Base-by-base conservation (phyloP, 2,797 vertebrate species). In the Enteromius paludinosus region DNA sequence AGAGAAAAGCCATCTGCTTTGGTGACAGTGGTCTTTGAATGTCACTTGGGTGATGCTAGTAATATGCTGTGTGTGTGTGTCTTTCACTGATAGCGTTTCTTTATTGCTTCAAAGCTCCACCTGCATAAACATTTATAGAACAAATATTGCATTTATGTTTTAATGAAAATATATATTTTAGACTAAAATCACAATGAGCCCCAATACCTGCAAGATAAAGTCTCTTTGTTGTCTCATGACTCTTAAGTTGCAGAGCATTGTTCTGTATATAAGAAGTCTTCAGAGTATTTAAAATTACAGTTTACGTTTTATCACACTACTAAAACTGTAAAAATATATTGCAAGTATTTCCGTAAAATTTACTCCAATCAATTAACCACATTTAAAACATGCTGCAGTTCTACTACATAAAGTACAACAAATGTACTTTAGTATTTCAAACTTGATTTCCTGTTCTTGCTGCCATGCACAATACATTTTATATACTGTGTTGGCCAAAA, bases 1-100 rank as follows among this genome's bases (percentile, higher is more conserved):
- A 83, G 85, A 43, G 43, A 78, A 62, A 81, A 56, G 82, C 91
- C 92, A 93, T 93, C 92, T 93, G 93, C 86, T 91, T 87, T 61
- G 75, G 87, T 88, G 89, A 85, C 89, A 90, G 88, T 87, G 87
- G 89, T 81, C 86, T 85, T 81, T 81, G 71, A 74, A 81, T 82
- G 82, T 81, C 56, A 47, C 77, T 87, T 85, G 88, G 86, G 89
- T 89, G 89, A 86, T 88, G 88, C 90, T 91, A 87, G 92, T 93
- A 93, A 94, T 88, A 88, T 91, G 88, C 77, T 61, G 28, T 79
- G 15, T 23, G 49, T 49, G 47, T 5, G 15, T 54, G 20, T 66
- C n/a, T 77, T 64, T 62, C 17, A n/a, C 74, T 14, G 25, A n/a
- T 18, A 64, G 41, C 17, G n/a, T 45, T 28, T 30, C 10, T 33